Percentiles rank a stretch among this genome's conserved stretches.
Evolutionary conservation across 2,113 vertebrate species (phyloP).

Genomic region (Chrysochloris asiatica): DNA sequence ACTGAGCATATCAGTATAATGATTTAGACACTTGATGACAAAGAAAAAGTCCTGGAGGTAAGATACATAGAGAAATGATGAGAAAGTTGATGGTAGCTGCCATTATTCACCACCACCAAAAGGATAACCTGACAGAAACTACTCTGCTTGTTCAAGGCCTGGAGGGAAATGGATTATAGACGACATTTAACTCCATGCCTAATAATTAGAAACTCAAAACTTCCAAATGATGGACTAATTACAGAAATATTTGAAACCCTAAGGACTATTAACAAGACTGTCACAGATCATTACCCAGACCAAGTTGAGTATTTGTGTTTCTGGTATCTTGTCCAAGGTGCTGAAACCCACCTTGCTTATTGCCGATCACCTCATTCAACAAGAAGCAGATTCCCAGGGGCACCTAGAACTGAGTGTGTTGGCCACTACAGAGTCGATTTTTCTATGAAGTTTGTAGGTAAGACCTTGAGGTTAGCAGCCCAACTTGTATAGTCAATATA

Average conservation of each 20-base stretch:
- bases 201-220: constrained; percentile 68
- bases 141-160: constrained; percentile 43
- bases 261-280: constrained; percentile 43
- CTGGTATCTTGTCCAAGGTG: neutral
- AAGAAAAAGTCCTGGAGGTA: constrained; percentile 27
- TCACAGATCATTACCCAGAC: constrained; percentile 47
- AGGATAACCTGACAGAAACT: neutral
- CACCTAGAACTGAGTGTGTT: neutral
- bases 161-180: constrained; percentile 61
- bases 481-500: no score
- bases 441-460: constrained; percentile 26
- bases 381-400: neutral
- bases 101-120: neutral
- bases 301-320: neutral
- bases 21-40: constrained; percentile 23
- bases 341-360: neutral
- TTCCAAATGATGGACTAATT: constrained; percentile 69
- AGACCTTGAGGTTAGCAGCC: no score
- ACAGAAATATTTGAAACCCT: constrained; percentile 57
- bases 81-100: neutral
- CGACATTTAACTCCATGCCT: constrained; percentile 62
- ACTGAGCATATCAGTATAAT: neutral
- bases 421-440: neutral
- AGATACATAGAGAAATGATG: neutral
- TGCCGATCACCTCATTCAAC: neutral